phyloP scores from a whole-genome alignment of 1,140 invertebrate species.

The Drosophila pseudoananassae region DNA sequence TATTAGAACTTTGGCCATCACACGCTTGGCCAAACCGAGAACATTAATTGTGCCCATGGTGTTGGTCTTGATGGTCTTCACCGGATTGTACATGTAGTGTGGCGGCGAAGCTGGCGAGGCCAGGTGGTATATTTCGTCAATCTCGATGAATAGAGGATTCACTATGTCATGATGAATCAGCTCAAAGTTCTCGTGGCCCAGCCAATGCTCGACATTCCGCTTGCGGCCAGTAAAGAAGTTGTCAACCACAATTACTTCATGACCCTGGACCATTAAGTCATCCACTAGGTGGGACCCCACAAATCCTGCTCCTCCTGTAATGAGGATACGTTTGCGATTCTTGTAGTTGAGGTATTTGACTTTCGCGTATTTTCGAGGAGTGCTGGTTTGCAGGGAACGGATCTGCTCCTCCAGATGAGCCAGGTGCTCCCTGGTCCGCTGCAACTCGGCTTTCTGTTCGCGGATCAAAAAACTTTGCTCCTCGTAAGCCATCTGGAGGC shows the following conservation, averaged over 20 bases:
- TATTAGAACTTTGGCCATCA: conserved; percentile 96
- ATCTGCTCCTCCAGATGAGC: conserved; percentile 89
- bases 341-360: conserved; percentile 96
- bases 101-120: conserved; percentile 99
- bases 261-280: conserved; percentile 96
- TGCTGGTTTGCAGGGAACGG: conserved; percentile 88
- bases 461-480: conserved; percentile 54
- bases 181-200: conserved; percentile 99
- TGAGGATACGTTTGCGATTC: conserved; percentile 94
- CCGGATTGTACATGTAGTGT: conserved; percentile 99
- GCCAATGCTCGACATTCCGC: conserved; percentile 99
- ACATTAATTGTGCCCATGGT: conserved; percentile 99
- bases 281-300: conserved; percentile 99
- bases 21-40: conserved; percentile 96
- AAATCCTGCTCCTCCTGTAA: conserved; percentile 99
- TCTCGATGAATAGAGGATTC: conserved; percentile 98
- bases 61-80: conserved; percentile 99
- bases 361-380: conserved; percentile 94
- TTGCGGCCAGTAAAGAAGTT: conserved; percentile 99
- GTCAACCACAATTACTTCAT: conserved; percentile 99
- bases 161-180: conserved; percentile 99
- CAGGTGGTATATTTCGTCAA: conserved; percentile 99
- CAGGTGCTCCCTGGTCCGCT: conserved; percentile 87
- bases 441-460: conserved; percentile 85
- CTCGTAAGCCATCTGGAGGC: conserved; percentile 59